These are phyloP conservation scores for Streptopelia turtur DNA, from an alignment of 2,797 vertebrate genomes.

Conservation along the genomic window DNA sequence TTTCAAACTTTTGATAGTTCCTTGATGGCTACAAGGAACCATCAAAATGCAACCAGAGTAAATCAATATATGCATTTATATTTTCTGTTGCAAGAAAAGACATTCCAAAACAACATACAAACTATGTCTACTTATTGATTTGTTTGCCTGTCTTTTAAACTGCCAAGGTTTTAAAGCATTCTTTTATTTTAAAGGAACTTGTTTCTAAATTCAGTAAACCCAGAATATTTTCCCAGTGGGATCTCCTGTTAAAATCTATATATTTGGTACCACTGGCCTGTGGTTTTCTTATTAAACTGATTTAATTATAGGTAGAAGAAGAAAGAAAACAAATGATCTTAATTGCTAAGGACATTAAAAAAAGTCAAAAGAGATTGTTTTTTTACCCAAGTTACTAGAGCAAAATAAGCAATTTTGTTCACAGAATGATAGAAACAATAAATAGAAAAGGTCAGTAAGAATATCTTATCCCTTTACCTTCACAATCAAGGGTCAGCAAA, in stretches of 20 bases:
- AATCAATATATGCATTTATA: constrained; percentile 57
- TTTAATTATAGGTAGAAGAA: constrained; percentile 1
- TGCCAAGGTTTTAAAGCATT: not conserved
- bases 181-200: constrained; percentile 31
- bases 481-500: not conserved
- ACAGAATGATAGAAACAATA: not conserved
- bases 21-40: not conserved
- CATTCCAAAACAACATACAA: not conserved
- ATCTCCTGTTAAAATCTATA: not conserved
- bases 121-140: constrained; percentile 32
- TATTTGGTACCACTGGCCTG: not conserved
- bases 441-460: not conserved
- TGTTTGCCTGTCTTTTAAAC: constrained; percentile 21
- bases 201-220: constrained; percentile 16
- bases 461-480: not conserved
- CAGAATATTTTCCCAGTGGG: not conserved
- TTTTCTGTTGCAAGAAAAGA: constrained; percentile 13
- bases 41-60: constrained; percentile 11
- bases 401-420: constrained; percentile 3
- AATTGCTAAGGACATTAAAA: not conserved
- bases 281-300: not conserved
- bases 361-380: not conserved
- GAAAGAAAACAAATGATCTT: not conserved
- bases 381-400: not conserved
- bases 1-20: constrained; percentile 29